Percentiles rank a stretch among this genome's conserved stretches.
Evolutionary conservation across 92 coral and sea anemone genomes (phyloP).

Genomic region (Galaxea fascicularis): DNA sequence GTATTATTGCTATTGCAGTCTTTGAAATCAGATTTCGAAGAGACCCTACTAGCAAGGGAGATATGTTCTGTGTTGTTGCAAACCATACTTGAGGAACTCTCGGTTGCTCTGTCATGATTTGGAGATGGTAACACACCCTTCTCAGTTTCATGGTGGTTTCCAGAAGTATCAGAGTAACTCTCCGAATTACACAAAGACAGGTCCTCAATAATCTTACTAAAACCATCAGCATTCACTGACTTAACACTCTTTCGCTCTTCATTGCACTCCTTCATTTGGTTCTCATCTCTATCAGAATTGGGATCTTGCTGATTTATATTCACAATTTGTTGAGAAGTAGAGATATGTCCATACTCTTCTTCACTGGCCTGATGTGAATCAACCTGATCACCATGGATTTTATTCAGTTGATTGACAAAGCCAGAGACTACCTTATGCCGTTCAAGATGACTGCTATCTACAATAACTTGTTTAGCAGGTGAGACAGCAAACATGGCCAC

Average conservation of each 20-base stretch:
- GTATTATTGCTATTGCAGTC: background rate
- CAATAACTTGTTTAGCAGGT: background rate
- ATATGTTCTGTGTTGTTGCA: background rate
- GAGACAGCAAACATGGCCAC: background rate
- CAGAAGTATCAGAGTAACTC: background rate
- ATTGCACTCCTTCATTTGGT: background rate
- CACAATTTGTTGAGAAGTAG: background rate
- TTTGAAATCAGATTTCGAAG: background rate
- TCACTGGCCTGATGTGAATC: background rate
- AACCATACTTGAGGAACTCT: background rate
- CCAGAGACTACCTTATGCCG: conserved; percentile 16
- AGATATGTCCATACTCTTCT: background rate
- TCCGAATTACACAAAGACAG: background rate
- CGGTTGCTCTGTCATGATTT: background rate
- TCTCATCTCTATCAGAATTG: background rate
- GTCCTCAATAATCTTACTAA: background rate
- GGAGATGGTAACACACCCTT: background rate
- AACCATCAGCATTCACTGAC: background rate
- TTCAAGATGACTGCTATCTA: background rate
- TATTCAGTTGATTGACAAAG: conserved; percentile 14
- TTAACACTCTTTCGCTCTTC: background rate
- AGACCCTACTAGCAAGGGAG: background rate
- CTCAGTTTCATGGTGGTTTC: background rate
- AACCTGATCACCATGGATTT: background rate
- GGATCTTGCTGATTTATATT: background rate